These are phyloP conservation scores for Meriones unguiculatus DNA, from an alignment of 2,113 vertebrate genomes.

Conservation along the genomic window DNA sequence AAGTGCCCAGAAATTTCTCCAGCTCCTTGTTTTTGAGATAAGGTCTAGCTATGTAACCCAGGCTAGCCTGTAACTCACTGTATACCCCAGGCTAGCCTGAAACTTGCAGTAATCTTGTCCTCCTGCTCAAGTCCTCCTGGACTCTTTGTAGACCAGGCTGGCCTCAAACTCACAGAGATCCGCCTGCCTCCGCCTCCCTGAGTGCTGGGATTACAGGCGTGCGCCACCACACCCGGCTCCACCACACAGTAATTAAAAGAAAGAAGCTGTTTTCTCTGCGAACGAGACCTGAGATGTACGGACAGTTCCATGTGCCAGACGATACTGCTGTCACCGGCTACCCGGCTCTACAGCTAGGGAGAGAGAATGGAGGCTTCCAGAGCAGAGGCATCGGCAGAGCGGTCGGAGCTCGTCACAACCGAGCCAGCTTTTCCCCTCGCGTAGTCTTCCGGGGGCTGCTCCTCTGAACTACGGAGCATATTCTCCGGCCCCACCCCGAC, in stretches of 20 bases:
- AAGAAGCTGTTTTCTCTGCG: neutral
- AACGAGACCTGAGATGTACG: neutral
- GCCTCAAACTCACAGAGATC: neutral
- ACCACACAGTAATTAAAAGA: neutral
- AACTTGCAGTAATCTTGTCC: neutral
- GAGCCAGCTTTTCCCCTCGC: neutral
- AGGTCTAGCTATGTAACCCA: neutral
- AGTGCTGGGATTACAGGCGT: neutral
- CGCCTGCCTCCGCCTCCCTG: neutral
- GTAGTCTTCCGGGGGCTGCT: conserved; percentile 14
- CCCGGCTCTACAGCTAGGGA: neutral
- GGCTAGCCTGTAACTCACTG: neutral
- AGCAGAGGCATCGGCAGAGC: neutral
- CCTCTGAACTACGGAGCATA: neutral
- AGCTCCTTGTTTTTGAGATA: neutral
- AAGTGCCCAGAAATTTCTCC: neutral
- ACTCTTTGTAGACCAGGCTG: neutral
- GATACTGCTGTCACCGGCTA: neutral
- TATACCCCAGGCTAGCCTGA: neutral
- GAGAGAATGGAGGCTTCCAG: neutral
- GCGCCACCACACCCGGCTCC: neutral
- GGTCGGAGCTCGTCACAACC: neutral
- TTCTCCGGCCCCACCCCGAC: neutral
- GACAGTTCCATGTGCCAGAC: neutral
- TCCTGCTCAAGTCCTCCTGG: neutral